These are phyloP conservation scores for Toxostoma redivivum DNA, from an alignment of 2,113 vertebrate genomes.

Conservation along the genomic window DNA sequence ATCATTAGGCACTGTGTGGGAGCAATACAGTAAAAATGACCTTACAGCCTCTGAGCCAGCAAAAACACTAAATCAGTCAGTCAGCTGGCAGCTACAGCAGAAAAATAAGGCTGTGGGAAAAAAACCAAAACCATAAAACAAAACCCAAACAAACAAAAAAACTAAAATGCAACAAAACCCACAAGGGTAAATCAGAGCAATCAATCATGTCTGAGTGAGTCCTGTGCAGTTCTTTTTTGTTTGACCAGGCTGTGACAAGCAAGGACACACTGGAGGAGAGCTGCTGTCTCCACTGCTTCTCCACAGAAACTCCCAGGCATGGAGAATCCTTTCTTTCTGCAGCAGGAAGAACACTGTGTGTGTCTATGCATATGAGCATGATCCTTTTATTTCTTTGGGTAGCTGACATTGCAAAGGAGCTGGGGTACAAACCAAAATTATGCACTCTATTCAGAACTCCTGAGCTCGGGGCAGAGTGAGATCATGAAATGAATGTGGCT, in stretches of 20 bases:
- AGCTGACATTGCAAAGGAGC: background rate
- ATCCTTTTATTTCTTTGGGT: background rate
- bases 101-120: background rate
- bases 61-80: background rate
- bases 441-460: background rate
- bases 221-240: background rate
- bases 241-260: background rate
- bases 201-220: background rate
- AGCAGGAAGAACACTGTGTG: background rate
- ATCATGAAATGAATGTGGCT: background rate
- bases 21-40: background rate
- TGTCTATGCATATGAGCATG: rapidly evolving
- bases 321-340: background rate
- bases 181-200: background rate
- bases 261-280: background rate
- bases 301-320: background rate
- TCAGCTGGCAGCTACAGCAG: background rate
- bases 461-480: background rate
- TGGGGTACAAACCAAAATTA: background rate
- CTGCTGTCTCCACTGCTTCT: background rate
- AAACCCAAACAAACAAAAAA: background rate
- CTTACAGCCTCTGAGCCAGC: background rate
- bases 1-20: background rate
- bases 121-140: background rate
- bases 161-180: background rate